phyloP scores from a whole-genome alignment of 53 echinoderm and acorn worm genomes.

The Paracentrotus lividus region DNA sequence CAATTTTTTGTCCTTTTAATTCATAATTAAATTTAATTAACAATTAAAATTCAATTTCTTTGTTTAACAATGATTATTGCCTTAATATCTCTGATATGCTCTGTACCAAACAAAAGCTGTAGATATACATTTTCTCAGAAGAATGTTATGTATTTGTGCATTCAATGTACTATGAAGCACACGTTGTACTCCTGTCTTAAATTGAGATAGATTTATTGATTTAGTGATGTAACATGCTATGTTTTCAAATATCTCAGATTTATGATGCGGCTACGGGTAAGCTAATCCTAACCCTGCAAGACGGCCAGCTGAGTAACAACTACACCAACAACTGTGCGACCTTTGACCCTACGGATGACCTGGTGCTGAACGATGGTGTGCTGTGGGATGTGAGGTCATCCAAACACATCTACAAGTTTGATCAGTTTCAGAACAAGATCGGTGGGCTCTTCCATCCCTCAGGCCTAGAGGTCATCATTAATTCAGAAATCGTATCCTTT shows the following conservation, averaged over 20 bases:
- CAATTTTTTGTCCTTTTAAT: no score
- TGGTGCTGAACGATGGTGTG: constrained; percentile 90
- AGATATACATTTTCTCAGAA: no score
- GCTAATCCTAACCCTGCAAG: constrained; percentile 80
- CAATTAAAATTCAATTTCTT: no score
- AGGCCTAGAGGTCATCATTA: constrained; percentile 94
- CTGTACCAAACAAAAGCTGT: no score
- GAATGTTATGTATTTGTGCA: no score
- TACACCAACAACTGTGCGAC: constrained; percentile 98
- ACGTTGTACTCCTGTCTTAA: no score
- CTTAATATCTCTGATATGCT: no score
- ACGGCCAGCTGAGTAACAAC: constrained; percentile 87
- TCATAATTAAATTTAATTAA: no score
- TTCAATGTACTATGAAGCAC: no score
- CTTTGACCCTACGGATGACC: constrained; percentile 97
- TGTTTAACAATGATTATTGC: no score
- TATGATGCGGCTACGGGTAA: constrained; percentile 92
- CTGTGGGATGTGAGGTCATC: constrained; percentile 92
- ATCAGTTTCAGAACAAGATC: constrained; percentile 95
- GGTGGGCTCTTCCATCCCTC: constrained; percentile 93
- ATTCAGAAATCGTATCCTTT: constrained; percentile 99
- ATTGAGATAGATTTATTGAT: no score
- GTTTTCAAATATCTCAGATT: constrained; percentile 72
- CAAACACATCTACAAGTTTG: constrained; percentile 96
- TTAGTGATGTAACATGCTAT: no score